phyloP scores from a whole-genome alignment of 2,888 invertebrate genomes.

The Meloe dianella region DNA sequence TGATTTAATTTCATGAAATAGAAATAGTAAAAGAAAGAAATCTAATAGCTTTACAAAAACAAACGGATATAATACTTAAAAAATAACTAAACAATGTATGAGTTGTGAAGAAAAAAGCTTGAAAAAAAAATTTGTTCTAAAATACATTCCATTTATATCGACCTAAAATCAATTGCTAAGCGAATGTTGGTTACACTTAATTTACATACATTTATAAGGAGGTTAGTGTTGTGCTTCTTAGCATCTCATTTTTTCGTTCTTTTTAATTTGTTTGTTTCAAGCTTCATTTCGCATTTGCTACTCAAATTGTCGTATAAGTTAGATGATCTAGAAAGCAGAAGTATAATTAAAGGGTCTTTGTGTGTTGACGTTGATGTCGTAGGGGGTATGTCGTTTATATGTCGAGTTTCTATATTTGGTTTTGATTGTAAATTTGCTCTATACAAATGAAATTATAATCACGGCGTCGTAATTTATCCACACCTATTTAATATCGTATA shows the following conservation, averaged over 20 bases:
- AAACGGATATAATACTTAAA: background rate
- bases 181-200: slow-evolving; percentile 1
- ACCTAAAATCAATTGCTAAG: background rate
- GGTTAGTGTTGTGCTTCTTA: background rate
- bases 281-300: slow-evolving; percentile 6
- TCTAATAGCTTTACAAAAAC: background rate
- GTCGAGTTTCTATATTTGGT: slow-evolving; percentile 47
- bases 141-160: slow-evolving; percentile 6
- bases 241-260: background rate
- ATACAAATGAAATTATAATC: slow-evolving; percentile 38
- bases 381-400: slow-evolving; percentile 40
- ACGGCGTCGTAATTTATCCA: slow-evolving; percentile 6
- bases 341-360: slow-evolving; percentile 51
- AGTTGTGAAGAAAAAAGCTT: background rate
- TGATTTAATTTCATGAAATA: slow-evolving; percentile 31
- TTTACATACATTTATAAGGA: slow-evolving; percentile 5
- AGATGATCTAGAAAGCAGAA: slow-evolving; percentile 47
- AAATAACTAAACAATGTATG: background rate
- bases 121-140: background rate
- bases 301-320: background rate
- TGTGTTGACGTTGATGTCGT: slow-evolving; percentile 42
- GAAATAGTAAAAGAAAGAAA: background rate
- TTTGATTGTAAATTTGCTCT: slow-evolving; percentile 39
- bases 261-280: background rate
- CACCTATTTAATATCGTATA: slow-evolving; percentile 1